Percentiles rank a stretch among this genome's conserved stretches.
These are phyloP conservation scores for Cichlasoma orientale DNA, from an alignment of 2,797 vertebrate genomes.

Conservation along the genomic window DNA sequence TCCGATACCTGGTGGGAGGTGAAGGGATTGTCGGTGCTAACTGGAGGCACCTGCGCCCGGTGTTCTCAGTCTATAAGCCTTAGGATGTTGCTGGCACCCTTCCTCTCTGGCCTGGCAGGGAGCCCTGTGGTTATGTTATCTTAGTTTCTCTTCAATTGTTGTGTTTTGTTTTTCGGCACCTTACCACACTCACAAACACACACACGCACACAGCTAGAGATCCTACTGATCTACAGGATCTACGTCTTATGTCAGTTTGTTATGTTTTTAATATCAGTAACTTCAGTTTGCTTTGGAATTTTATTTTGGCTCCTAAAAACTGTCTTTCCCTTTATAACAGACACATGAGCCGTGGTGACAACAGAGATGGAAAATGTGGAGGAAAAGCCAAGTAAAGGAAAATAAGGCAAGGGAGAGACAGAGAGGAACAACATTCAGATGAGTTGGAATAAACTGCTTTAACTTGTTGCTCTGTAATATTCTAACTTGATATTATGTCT, in stretches of 20 bases:
- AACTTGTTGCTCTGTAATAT: neutral
- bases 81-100: neutral
- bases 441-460: neutral
- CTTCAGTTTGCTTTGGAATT: neutral
- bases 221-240: neutral
- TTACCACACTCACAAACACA: neutral
- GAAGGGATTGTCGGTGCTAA: neutral
- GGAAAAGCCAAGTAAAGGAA: neutral
- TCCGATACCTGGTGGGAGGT: neutral
- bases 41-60: neutral
- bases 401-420: neutral
- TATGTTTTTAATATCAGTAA: neutral
- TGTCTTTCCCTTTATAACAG: too few relatives aligned
- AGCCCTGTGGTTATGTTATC: neutral
- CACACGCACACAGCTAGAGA: neutral
- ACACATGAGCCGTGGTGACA: neutral
- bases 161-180: neutral
- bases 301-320: neutral
- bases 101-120: neutral
- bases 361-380: neutral
- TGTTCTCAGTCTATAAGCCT: neutral
- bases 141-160: neutral
- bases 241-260: neutral
- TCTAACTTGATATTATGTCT: neutral
- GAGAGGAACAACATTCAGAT: neutral